Evolutionary conservation across 2,113 vertebrate genomes (phyloP).

Genomic region (Sylvia atricapilla): DNA sequence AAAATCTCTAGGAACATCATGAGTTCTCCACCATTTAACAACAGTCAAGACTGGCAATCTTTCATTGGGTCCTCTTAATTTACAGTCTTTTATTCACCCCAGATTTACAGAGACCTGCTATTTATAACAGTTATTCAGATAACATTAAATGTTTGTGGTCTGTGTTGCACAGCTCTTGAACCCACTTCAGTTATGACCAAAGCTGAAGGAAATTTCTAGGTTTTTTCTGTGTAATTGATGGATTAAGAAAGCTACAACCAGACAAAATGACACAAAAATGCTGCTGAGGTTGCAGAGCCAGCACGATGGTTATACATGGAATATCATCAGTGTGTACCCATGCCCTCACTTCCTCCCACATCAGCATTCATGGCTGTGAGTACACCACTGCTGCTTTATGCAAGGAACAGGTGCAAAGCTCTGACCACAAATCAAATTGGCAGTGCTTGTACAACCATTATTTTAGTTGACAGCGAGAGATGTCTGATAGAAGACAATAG

Average conservation of each 20-base stretch:
- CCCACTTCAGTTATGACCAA: background rate
- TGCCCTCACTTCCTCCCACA: background rate
- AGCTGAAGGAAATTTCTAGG: background rate
- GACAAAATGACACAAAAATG: background rate
- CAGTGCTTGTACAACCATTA: background rate
- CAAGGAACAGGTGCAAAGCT: background rate
- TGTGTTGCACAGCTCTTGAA: background rate
- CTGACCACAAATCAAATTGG: background rate
- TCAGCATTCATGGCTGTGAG: background rate
- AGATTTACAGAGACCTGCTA: background rate
- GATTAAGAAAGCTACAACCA: background rate
- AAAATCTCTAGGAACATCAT: background rate
- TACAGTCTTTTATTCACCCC: background rate
- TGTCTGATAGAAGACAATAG: background rate
- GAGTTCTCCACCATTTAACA: background rate
- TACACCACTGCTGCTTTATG: background rate
- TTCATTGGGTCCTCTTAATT: background rate
- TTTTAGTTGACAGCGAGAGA: conserved; percentile 1
- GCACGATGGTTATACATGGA: fast-evolving
- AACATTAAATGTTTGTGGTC: background rate
- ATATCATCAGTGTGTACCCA: background rate
- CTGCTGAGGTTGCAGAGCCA: background rate
- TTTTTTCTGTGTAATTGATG: background rate
- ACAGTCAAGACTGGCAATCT: background rate
- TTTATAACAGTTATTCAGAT: background rate